Conservation (phyloP, 1,140 invertebrate genomes). For the Oppia nitens region DNA sequence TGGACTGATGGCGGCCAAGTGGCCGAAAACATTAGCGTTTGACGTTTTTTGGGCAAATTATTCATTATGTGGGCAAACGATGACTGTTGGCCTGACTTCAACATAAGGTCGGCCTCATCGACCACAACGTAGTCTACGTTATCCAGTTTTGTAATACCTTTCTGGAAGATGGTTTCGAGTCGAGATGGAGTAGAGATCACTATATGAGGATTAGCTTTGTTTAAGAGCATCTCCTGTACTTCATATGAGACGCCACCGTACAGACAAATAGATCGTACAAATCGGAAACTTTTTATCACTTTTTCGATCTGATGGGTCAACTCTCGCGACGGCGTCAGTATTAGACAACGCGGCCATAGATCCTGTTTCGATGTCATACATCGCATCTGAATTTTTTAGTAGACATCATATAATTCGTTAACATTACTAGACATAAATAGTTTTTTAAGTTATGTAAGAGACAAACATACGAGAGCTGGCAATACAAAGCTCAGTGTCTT, state of each 20-base stretch:
- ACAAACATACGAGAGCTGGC: slow-evolving; percentile 36
- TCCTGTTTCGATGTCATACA: neutral
- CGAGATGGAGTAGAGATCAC: neutral
- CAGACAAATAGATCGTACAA: neutral
- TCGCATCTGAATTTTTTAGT: neutral
- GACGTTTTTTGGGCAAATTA: slow-evolving; percentile 25
- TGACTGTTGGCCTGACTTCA: slow-evolving; percentile 24
- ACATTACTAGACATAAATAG: neutral
- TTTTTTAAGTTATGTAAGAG: slow-evolving; percentile 79
- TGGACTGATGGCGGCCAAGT: slow-evolving; percentile 39
- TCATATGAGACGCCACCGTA: slow-evolving; percentile 71
- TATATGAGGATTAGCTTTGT: slow-evolving; percentile 40
- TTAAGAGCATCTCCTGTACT: slow-evolving; percentile 35
- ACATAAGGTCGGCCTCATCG: slow-evolving; percentile 10
- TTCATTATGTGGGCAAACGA: neutral
- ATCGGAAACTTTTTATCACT: neutral
- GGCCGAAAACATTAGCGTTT: slow-evolving; percentile 22
- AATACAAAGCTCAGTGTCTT: slow-evolving; percentile 55
- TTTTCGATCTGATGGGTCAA: slow-evolving; percentile 1
- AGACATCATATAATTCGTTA: neutral
- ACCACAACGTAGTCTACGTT: slow-evolving; percentile 21
- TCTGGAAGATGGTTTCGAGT: neutral
- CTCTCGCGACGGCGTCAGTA: slow-evolving; percentile 8
- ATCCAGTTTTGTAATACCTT: neutral
- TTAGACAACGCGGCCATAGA: neutral